Evolutionary conservation across 2,797 vertebrate genomes (phyloP).

Genomic region (Otolemur crassicaudatus): DNA sequence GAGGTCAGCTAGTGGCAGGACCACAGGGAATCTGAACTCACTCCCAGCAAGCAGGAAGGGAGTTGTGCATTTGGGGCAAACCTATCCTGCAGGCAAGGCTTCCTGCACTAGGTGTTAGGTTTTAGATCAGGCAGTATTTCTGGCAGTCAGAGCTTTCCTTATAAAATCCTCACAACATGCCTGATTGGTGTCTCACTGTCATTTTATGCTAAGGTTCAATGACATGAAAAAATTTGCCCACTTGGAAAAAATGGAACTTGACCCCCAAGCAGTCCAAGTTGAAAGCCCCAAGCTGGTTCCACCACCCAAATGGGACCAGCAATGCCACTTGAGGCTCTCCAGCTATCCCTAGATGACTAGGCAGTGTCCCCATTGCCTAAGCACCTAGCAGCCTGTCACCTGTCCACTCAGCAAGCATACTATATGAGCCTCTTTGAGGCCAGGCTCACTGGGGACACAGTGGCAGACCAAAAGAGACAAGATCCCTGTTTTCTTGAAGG

Average conservation of each 20-base stretch:
- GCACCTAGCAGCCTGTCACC: neutral
- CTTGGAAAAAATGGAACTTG: neutral
- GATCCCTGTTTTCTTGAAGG: neutral
- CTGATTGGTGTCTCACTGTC: neutral
- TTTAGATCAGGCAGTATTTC: fast-evolving
- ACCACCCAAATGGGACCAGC: neutral
- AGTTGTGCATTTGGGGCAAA: neutral
- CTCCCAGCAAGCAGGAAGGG: neutral
- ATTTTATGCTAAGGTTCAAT: neutral
- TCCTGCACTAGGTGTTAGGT: fast-evolving
- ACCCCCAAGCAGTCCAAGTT: neutral
- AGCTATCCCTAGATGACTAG: neutral
- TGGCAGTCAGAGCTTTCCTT: neutral
- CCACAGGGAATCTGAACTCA: fast-evolving
- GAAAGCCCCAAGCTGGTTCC: neutral
- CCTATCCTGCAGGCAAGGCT: neutral
- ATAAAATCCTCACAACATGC: neutral
- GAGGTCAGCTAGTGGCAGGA: neutral
- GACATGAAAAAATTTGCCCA: neutral
- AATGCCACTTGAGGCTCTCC: neutral
- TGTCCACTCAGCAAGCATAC: neutral
- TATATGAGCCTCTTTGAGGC: neutral
- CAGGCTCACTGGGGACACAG: neutral
- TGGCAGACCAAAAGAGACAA: neutral
- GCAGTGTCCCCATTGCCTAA: neutral